These are phyloP conservation scores for Drosophila picticornis DNA, from an alignment of 2,888 invertebrate species.

Conservation along the genomic window DNA sequence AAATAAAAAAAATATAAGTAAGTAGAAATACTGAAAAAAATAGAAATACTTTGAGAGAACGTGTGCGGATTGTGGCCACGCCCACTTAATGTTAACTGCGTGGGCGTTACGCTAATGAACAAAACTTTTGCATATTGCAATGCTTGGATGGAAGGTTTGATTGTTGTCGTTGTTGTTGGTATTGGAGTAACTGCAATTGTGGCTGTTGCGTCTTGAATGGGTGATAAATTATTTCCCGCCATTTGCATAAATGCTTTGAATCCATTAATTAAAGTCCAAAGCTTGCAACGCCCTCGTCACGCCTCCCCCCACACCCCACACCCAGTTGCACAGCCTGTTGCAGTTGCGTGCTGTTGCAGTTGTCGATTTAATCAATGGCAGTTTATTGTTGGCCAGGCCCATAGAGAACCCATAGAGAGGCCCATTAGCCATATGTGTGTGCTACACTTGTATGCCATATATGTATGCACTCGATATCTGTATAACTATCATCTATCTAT, in stretches of 20 bases:
- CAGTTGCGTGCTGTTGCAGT: slow-evolving; percentile 50
- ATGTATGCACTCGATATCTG: slow-evolving; percentile 39
- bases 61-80: slow-evolving; percentile 64
- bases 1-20: slow-evolving; percentile 26
- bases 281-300: slow-evolving; percentile 65
- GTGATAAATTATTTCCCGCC: slow-evolving; percentile 84
- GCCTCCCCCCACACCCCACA: slow-evolving; percentile 44
- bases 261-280: slow-evolving; percentile 82
- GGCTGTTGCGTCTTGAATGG: slow-evolving; percentile 74
- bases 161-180: slow-evolving; percentile 47
- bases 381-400: slow-evolving; percentile 79
- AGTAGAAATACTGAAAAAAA: slow-evolving; percentile 37
- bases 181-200: slow-evolving; percentile 34
- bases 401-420: slow-evolving; percentile 64
- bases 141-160: slow-evolving; percentile 71
- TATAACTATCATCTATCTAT: slow-evolving; percentile 41
- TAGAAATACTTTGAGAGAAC: slow-evolving; percentile 44
- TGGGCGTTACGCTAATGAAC: slow-evolving; percentile 76
- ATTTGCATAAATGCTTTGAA: slow-evolving; percentile 83
- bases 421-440: slow-evolving; percentile 70
- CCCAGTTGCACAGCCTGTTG: slow-evolving; percentile 35
- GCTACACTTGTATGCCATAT: slow-evolving; percentile 63
- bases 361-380: slow-evolving; percentile 78
- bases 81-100: slow-evolving; percentile 69
- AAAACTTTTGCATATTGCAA: slow-evolving; percentile 64